A percentile compares a stretch with the other conserved stretches of the same genome.
These are phyloP conservation scores for Rhagium mordax DNA, from an alignment of 2,888 invertebrate species.

Conservation along the genomic window DNA sequence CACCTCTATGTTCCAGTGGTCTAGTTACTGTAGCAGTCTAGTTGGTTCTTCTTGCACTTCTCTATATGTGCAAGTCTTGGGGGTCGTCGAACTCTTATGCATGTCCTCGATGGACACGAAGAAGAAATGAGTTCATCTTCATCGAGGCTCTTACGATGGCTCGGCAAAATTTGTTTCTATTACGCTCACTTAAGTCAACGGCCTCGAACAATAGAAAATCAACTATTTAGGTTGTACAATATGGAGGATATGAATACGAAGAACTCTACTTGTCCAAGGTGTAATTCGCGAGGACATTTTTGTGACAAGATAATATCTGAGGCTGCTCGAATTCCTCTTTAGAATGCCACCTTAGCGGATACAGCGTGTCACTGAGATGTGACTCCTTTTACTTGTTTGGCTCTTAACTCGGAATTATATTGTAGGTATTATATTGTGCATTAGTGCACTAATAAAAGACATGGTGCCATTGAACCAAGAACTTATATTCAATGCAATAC, in stretches of 20 bases:
- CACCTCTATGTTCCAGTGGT: slow-evolving; percentile 70
- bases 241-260: too few species aligned
- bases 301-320: neutral
- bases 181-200: slow-evolving; percentile 50
- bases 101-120: slow-evolving; percentile 60
- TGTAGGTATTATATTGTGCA: too few species aligned
- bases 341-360: too few species aligned
- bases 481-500: too few species aligned
- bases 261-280: slow-evolving; percentile 6
- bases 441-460: too few species aligned
- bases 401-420: too few species aligned
- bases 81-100: slow-evolving; percentile 55
- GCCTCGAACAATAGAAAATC: slow-evolving; percentile 46
- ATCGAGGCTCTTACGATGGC: slow-evolving; percentile 41
- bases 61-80: slow-evolving; percentile 49
- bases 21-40: slow-evolving; percentile 64
- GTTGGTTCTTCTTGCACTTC: slow-evolving; percentile 54
- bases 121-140: slow-evolving; percentile 64
- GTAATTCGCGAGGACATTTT: neutral
- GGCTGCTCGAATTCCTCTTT: too few species aligned
- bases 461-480: too few species aligned
- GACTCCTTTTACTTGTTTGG: too few species aligned
- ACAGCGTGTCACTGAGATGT: too few species aligned
- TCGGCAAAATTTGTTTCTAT: slow-evolving; percentile 56
- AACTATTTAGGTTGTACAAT: slow-evolving; percentile 40